Percentiles rank a stretch among this genome's conserved stretches.
These are phyloP conservation scores for Synanthedon myopaeformis DNA, from an alignment of 2,888 invertebrate genomes.

Conservation along the genomic window DNA sequence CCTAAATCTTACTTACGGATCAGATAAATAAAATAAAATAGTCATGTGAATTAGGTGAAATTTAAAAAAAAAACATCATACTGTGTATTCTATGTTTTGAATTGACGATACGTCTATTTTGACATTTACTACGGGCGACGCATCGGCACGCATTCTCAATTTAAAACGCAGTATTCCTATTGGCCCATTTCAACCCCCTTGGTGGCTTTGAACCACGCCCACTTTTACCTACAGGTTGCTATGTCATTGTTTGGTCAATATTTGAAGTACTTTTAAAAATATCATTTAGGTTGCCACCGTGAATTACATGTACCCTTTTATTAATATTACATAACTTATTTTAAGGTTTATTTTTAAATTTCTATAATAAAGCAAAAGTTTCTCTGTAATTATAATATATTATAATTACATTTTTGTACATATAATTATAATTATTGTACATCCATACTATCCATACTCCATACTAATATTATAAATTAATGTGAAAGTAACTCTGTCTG, in stretches of 20 bases:
- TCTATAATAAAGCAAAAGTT: too few species aligned
- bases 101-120: conserved; percentile 46
- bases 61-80: not conserved
- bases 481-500: too few species aligned
- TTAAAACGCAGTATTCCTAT: conserved; percentile 27
- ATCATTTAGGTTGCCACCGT: too few species aligned
- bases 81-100: conserved; percentile 36
- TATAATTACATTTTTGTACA: too few species aligned
- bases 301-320: too few species aligned
- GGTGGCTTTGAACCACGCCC: conserved; percentile 23
- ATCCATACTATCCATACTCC: too few species aligned
- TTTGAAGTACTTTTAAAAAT: conserved; percentile 13
- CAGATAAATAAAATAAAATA: not conserved
- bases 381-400: too few species aligned
- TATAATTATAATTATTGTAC: too few species aligned
- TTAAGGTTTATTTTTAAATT: too few species aligned
- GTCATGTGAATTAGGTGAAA: not conserved
- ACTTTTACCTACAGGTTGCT: conserved; percentile 22
- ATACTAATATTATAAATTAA: too few species aligned
- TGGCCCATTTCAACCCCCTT: conserved; percentile 23
- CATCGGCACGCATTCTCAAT: conserved; percentile 52
- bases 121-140: conserved; percentile 38
- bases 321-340: too few species aligned
- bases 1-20: too few species aligned
- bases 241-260: conserved; percentile 31